A percentile compares a stretch with the other conserved stretches of the same genome.
These are phyloP conservation scores for Ganaspis sp. DNA, from an alignment of 1,140 invertebrate species.

Conservation along the genomic window DNA sequence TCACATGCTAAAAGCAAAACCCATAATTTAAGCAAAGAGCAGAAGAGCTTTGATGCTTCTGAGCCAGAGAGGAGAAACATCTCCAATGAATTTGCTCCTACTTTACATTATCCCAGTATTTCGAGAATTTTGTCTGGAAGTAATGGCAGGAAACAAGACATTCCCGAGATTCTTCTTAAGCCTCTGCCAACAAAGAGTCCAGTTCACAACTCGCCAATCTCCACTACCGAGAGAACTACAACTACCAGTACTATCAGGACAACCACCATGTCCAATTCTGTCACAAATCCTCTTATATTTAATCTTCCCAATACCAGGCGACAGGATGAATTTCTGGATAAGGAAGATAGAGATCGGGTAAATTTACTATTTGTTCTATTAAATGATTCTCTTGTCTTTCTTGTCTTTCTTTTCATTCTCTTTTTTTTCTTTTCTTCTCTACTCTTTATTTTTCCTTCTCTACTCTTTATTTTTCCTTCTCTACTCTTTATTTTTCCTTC, in stretches of 20 bases:
- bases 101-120: slow-evolving; percentile 83
- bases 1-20: slow-evolving; percentile 51
- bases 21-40: slow-evolving; percentile 63
- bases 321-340: slow-evolving; percentile 58
- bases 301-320: slow-evolving; percentile 69
- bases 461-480: too few relatives aligned
- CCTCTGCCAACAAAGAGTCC: slow-evolving; percentile 81
- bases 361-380: background rate
- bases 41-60: slow-evolving; percentile 56
- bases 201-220: slow-evolving; percentile 50
- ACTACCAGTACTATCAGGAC: slow-evolving; percentile 47
- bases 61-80: slow-evolving; percentile 57
- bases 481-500: too few relatives aligned
- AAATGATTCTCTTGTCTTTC: background rate
- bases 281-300: slow-evolving; percentile 69
- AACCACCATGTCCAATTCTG: slow-evolving; percentile 49
- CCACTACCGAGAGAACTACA: slow-evolving; percentile 59
- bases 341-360: slow-evolving; percentile 39
- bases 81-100: slow-evolving; percentile 79
- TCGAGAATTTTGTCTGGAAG: slow-evolving; percentile 88
- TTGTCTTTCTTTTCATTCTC: too few relatives aligned
- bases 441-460: too few relatives aligned
- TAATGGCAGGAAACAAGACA: slow-evolving; percentile 87
- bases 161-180: slow-evolving; percentile 83
- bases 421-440: too few relatives aligned